These are phyloP conservation scores for Papilio helenus DNA, from an alignment of 1,140 invertebrate species.

Conservation along the genomic window DNA sequence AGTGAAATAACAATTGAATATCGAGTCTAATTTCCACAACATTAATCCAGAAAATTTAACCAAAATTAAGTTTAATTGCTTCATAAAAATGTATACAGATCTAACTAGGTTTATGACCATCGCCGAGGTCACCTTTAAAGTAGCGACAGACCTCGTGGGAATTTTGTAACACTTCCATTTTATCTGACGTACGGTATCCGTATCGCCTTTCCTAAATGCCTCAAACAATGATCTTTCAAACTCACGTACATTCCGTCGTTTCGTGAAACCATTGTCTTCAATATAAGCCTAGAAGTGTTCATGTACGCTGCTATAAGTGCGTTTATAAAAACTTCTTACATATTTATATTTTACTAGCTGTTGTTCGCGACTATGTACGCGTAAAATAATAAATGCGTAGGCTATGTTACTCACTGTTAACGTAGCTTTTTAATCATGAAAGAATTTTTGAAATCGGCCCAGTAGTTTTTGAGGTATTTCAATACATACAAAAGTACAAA, in stretches of 20 bases:
- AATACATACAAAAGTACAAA: too few species aligned
- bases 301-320: not conserved
- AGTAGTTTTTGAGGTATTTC: too few species aligned
- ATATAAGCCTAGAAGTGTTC: not conserved
- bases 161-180: slow-evolving; percentile 28
- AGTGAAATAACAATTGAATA: too few species aligned
- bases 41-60: not conserved
- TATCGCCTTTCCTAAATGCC: slow-evolving; percentile 18
- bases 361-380: too few species aligned
- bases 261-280: slow-evolving; percentile 10
- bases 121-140: slow-evolving; percentile 19
- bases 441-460: too few species aligned
- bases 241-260: not conserved
- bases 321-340: not conserved
- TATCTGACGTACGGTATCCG: not conserved
- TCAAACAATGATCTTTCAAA: slow-evolving; percentile 20
- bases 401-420: too few species aligned
- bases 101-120: slow-evolving; percentile 31
- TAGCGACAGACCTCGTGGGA: slow-evolving; percentile 29
- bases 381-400: too few species aligned
- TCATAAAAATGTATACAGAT: slow-evolving; percentile 4
- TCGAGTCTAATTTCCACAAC: not conserved
- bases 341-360: not conserved
- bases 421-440: too few species aligned
- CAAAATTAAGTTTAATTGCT: slow-evolving; percentile 2